A percentile compares a stretch with the other conserved stretches of the same genome.
Evolutionary conservation across 2,113 vertebrate genomes (phyloP).

Genomic region (Craseonycteris thonglongyai): DNA sequence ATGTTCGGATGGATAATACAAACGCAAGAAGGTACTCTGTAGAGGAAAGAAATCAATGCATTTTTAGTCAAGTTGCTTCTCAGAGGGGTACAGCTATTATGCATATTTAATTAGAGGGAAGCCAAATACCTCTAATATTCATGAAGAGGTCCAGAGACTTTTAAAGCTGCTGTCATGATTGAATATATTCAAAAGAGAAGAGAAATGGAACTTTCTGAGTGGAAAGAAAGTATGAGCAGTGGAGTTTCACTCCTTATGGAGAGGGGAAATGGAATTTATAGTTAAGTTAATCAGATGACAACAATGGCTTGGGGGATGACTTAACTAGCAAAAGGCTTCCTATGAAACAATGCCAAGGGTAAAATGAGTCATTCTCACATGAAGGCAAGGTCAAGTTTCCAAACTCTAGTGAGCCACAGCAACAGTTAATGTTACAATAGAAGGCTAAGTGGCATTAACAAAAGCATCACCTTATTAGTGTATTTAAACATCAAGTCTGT

Average conservation of each 20-base stretch:
- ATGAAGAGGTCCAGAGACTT: background rate
- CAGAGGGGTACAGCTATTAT: background rate
- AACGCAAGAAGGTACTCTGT: conserved; percentile 91
- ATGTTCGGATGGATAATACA: conserved; percentile 91
- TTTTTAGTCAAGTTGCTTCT: background rate
- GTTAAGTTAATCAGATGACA: background rate
- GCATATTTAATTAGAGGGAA: background rate
- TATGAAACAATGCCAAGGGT: background rate
- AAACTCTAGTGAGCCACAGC: background rate
- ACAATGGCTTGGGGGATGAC: background rate
- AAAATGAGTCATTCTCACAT: background rate
- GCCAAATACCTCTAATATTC: background rate
- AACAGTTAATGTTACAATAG: background rate
- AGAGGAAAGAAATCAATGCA: background rate
- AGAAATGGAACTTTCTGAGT: background rate
- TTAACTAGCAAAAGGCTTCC: background rate
- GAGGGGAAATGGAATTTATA: background rate
- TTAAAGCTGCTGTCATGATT: background rate
- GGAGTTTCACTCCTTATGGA: background rate
- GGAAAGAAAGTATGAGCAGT: background rate
- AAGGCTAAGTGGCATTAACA: background rate
- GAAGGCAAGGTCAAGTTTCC: background rate
- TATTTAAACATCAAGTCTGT: conserved; percentile 92
- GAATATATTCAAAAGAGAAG: background rate
- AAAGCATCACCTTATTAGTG: conserved; percentile 80